Evolutionary conservation across 2,797 vertebrate species (phyloP), one percentile per base, ranked within the genome.

Genomic region (Sebastes vulpes): DNA sequence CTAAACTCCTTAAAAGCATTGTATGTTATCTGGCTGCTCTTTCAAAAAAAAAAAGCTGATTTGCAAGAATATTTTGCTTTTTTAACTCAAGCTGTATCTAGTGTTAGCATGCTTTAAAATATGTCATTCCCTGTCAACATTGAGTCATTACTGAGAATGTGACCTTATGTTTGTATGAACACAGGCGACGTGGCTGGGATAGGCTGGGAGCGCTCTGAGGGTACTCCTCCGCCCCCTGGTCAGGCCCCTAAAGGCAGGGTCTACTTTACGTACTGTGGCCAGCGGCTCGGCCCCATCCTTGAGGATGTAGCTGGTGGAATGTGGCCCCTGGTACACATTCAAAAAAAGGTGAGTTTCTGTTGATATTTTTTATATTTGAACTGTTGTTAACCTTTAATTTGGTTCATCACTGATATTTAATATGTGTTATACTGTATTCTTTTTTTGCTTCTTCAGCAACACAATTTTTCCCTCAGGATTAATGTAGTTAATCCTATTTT

Each of bases 241-340:
- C 98, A 99, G 93, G 97, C 98, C 11, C 96, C 98, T 68, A 99
- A 99, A 90, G 99, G 99, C 85, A 95, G 97, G 46, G 98, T 99
- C 18, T 99, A 99, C 93, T 99, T 99, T 72, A 99, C 98, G 0
- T 99, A 99, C 72, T 98, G 98, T 29, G 98, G 99, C 23, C 98
- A 99, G 90, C 95, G 98, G 26, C 97, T 99, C 5, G 87, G 94
- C 29, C 98, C 98, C 0, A 96, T 97, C 69, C 94, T 99, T 2
- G 99, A 99, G 81, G 98, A 99, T 31, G 98, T 99, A 58, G 97
- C 98, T 9, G 98, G 98, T 68, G 98, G 98, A 69, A 99, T 99
- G 99, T 99, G 99, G 99, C 99, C 99, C 1, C 95, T 99, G 53
- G 98, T 99, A 18, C 99, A 99, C 93, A 99, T 99, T 90, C 99